Conservation (phyloP, 2,888 invertebrate genomes). For the Hirtodrosophila cameraria region DNA sequence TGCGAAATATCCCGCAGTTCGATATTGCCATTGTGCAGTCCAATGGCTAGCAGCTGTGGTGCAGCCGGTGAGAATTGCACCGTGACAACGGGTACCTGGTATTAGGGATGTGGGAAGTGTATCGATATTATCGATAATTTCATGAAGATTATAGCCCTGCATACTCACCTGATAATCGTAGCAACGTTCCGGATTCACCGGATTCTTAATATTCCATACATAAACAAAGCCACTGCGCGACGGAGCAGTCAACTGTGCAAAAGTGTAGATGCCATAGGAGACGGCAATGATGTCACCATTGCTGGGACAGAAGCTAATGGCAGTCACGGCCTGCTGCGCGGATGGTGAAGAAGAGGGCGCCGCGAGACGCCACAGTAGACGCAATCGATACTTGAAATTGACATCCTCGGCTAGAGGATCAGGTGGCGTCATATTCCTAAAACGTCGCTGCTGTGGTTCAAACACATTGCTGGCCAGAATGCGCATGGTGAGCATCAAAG, state of each 20-base stretch:
- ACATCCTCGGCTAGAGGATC: conserved; percentile 88
- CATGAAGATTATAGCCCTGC: no score
- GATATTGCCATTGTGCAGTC: conserved; percentile 90
- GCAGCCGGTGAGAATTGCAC: conserved; percentile 88
- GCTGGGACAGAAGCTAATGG: conserved; percentile 88
- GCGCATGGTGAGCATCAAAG: conserved; percentile 88
- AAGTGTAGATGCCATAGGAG: conserved; percentile 89
- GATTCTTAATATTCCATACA: conserved; percentile 93
- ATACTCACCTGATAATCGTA: conserved; percentile 87
- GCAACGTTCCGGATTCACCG: conserved; percentile 89
- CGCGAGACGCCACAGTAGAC: conserved; percentile 87
- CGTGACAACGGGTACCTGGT: conserved; percentile 87
- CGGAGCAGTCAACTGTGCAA: conserved; percentile 82
- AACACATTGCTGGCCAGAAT: conserved; percentile 89
- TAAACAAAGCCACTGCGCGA: conserved; percentile 87
- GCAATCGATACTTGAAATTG: conserved; percentile 88
- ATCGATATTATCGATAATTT: no score
- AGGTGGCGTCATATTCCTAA: conserved; percentile 87
- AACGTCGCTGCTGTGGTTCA: conserved; percentile 88
- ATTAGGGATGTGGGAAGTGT: no score
- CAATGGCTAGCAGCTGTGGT: conserved; percentile 90
- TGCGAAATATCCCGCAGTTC: conserved; percentile 89
- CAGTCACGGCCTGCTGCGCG: conserved; percentile 86
- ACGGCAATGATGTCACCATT: conserved; percentile 90
- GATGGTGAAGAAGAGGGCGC: conserved; percentile 82